Percentiles rank a stretch among this genome's conserved stretches.
Conservation (phyloP, 1,140 invertebrate genomes). For the Anadara kagoshimensis region DNA sequence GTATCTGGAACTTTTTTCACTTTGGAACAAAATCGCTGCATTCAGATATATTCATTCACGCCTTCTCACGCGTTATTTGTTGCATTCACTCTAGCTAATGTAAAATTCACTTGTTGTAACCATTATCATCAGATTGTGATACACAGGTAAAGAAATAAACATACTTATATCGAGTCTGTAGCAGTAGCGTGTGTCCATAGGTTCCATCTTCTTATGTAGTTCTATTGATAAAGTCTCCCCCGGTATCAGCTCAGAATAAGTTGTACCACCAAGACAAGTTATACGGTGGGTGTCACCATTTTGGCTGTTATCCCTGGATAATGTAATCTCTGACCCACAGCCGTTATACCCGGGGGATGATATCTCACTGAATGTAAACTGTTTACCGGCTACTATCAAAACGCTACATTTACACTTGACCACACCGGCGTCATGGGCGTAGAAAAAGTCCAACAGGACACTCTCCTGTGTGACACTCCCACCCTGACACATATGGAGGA, state of each 20-base stretch:
- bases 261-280: conserved; percentile 18
- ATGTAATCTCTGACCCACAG: conserved; percentile 26
- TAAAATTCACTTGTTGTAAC: too few relatives aligned
- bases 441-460: conserved; percentile 28
- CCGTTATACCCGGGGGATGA: conserved; percentile 17
- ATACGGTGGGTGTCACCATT: conserved; percentile 8
- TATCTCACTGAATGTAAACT: conserved; percentile 20
- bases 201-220: conserved; percentile 3
- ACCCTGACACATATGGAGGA: conserved; percentile 19
- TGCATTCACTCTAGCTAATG: too few relatives aligned
- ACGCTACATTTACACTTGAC: conserved; percentile 13
- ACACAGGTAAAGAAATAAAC: not conserved
- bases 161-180: conserved; percentile 30
- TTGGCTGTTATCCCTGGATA: conserved; percentile 3
- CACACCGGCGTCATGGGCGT: not conserved
- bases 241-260: not conserved
- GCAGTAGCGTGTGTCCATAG: conserved; percentile 18
- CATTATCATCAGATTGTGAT: too few relatives aligned
- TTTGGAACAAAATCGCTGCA: too few relatives aligned
- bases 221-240: conserved; percentile 23
- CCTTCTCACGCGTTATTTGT: too few relatives aligned
- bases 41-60: too few relatives aligned
- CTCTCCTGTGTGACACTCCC: conserved; percentile 1
- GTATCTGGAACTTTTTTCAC: too few relatives aligned
- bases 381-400: conserved; percentile 11